These are phyloP conservation scores for Sisyra terminalis DNA, from an alignment of 2,888 invertebrate genomes.

Conservation along the genomic window DNA sequence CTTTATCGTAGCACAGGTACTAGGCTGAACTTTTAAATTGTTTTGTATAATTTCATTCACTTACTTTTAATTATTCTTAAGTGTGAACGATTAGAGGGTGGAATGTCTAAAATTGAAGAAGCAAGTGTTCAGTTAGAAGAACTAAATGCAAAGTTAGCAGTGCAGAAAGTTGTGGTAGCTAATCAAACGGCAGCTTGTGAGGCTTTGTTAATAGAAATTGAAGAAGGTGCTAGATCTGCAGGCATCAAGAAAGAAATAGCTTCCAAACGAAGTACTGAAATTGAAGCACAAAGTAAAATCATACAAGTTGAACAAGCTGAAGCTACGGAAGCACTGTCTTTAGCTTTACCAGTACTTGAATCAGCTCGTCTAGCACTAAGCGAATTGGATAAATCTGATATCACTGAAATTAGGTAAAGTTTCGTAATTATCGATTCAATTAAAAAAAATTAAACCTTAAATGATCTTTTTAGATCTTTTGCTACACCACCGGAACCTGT, in stretches of 20 bases:
- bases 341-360: constrained; percentile 73
- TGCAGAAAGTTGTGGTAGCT: constrained; percentile 68
- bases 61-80: constrained; percentile 16
- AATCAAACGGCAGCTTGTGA: constrained; percentile 73
- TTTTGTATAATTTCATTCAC: neutral
- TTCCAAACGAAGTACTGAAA: constrained; percentile 61
- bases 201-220: constrained; percentile 56
- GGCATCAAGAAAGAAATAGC: constrained; percentile 66
- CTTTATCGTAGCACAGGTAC: constrained; percentile 36
- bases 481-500: constrained; percentile 83
- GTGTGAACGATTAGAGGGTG: constrained; percentile 53
- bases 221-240: constrained; percentile 50
- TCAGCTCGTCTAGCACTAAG: constrained; percentile 62
- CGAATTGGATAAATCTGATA: constrained; percentile 76
- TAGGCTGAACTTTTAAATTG: no score
- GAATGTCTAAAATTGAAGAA: constrained; percentile 70
- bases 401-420: constrained; percentile 60
- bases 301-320: constrained; percentile 71
- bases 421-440: neutral
- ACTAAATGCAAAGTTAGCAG: constrained; percentile 61
- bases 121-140: constrained; percentile 68
- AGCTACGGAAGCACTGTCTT: constrained; percentile 62
- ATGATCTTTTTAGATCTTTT: constrained; percentile 45
- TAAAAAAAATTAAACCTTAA: neutral
- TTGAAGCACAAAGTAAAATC: constrained; percentile 63